Evolutionary conservation across 2,797 vertebrate species (phyloP), one percentile per base, ranked within the genome.

Genomic region (Premnoplex brunnescens): DNA sequence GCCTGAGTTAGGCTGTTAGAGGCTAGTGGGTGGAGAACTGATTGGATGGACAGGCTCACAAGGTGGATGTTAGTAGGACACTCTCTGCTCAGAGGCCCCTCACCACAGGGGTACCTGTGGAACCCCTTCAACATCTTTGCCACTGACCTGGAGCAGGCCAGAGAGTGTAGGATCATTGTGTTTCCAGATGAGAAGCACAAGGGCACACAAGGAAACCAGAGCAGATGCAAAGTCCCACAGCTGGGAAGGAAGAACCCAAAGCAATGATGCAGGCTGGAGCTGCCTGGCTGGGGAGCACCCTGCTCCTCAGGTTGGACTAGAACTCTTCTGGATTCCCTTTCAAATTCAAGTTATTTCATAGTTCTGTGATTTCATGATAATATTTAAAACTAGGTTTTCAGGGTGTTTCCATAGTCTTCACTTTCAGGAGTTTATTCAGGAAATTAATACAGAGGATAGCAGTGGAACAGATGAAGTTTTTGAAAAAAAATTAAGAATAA

Each of bases 41-140:
- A 4, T 2, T 12, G 68, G 30, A 7, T 27, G 44, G 28, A 24
- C 44, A 48, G 8, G 9, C 39, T 69, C 34, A 34, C 28, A 30
- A 18, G 51, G 28, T 30, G 28, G 18, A 2, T 24, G 26, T 28
- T 72, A 36, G 30, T 0, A 1, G 34, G 32, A 10, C 1, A 1
- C 27, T 0, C 28, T 41, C 14, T 78, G 13, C 36, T 39, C 6
- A 13, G 34, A 77, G 59, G 23, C 20, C 22, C 1, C 2, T 3
- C 34, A 7, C 15, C 14, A 6, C 44, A 34, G 41, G 19, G 46
- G 1, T 39, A 43, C 16, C 46, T 32, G 10, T 34, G 34, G 34
- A 15, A 12, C 37, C 11, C 66, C 41, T 32, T 37, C 48, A 84
- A 28, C 28, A 24, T 13, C 72, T 80, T 51, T 69, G 39, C 17